phyloP scores from a whole-genome alignment of 2,888 invertebrate genomes.

The Matsumyia berberina region DNA sequence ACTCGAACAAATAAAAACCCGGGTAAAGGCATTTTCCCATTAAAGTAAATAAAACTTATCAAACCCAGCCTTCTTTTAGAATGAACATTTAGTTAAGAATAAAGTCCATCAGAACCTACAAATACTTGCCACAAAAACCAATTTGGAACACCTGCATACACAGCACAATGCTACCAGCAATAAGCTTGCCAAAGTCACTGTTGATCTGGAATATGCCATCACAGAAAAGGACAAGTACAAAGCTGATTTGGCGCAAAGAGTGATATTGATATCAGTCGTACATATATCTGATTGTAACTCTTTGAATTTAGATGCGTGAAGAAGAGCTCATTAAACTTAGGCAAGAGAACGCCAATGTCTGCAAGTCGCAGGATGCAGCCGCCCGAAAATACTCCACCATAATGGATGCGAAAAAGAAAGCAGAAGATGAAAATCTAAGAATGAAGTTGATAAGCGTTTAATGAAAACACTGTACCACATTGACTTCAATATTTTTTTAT shows the following conservation, averaged over 20 bases:
- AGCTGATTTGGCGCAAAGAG: constrained; percentile 80
- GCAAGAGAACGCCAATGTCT: constrained; percentile 81
- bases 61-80: constrained; percentile 53
- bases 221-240: constrained; percentile 82
- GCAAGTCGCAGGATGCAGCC: constrained; percentile 81
- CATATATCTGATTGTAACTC: neutral
- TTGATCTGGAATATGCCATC: constrained; percentile 82
- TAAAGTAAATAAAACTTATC: neutral
- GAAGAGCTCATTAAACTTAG: constrained; percentile 82
- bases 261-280: constrained; percentile 44
- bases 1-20: constrained; percentile 79
- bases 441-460: constrained; percentile 78
- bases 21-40: constrained; percentile 41
- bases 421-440: constrained; percentile 81
- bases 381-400: constrained; percentile 81
- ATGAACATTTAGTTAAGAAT: constrained; percentile 81
- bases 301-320: constrained; percentile 80
- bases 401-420: constrained; percentile 80
- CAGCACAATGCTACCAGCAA: constrained; percentile 81
- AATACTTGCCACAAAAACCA: constrained; percentile 82
- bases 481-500: neutral
- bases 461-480: neutral
- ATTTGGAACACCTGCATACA: constrained; percentile 82
- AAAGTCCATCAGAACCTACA: constrained; percentile 83
- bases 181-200: constrained; percentile 82